Base-by-base conservation (phyloP, 2,113 vertebrate genomes). In the Triplophysa tibetana region DNA sequence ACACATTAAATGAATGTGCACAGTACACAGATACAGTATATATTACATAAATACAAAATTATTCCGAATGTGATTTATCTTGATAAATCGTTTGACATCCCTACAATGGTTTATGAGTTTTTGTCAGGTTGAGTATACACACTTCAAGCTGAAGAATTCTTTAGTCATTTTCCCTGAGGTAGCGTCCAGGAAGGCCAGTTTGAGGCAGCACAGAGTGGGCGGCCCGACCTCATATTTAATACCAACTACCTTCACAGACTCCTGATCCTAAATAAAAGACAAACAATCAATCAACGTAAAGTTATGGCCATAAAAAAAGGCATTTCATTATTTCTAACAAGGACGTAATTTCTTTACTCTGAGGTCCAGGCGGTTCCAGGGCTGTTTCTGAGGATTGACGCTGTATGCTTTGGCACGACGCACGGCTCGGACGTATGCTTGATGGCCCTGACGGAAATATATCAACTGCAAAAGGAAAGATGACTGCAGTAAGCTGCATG, bases 91-190 rank as follows among this genome's bases (percentile, higher is more conserved):
- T 33, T 33, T 33, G 29, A 33, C 0, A 33, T 4, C 7, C 33
- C 33, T 38, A 38, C 33, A 38, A 38, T 38, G 5, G 33, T 38
- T 38, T 38, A 38, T 38, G 33, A 64, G 9, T 26, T 33, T 56
- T 24, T 26, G 41, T 54, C n/a, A 41, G 50, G 7, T 7, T 7
- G 6, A 0, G 54, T 16, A 14, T 19, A 86, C 95, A 94, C 85
- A 99, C 98, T 99, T 99, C 88, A 98, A 94, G 70, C 96, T 98
- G 93, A 99, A 98, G 81, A 96, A 98, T 80, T 98, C 97, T 80
- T 95, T 95, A 66, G 96, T 98, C 95, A 99, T 98, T 92, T 98
- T 99, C 90, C 97, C 96, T 84, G 96, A 96, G 90, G 95, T 92
- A 43, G 95, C 94, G 86, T 99, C 97, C 83, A 99, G 92, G 90